Evolutionary conservation across 37 sponge, comb jelly and placozoan genomes (phyloP).

Genomic region (Lycopodina hypogea): DNA sequence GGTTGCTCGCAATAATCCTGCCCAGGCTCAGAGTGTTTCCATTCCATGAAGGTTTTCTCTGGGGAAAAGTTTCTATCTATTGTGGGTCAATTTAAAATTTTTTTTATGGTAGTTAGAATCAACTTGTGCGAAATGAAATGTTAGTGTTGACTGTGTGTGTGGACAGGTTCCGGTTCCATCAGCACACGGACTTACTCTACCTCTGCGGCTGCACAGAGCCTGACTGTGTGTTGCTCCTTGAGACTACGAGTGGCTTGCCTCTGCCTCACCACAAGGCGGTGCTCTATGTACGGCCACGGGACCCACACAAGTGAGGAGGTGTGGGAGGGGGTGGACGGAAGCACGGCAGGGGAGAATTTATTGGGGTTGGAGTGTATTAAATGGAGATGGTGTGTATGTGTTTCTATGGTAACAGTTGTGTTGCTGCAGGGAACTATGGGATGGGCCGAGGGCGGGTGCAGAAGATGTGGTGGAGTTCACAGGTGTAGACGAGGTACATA

Average conservation of each 20-base stretch:
- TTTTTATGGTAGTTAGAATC: too few relatives aligned
- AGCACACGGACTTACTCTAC: conserved; percentile 76
- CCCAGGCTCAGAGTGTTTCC: too few relatives aligned
- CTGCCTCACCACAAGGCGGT: conserved; percentile 54
- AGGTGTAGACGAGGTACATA: conserved; percentile 77
- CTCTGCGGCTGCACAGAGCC: conserved; percentile 77
- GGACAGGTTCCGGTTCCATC: conserved; percentile 70
- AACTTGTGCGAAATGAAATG: neutral
- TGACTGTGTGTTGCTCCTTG: conserved; percentile 67
- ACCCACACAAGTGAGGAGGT: conserved; percentile 46
- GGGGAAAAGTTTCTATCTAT: too few relatives aligned
- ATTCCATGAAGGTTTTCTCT: too few relatives aligned
- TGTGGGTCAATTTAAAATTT: too few relatives aligned
- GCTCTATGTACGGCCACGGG: conserved; percentile 62
- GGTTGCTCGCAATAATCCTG: too few relatives aligned
- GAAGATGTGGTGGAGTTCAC: conserved; percentile 61
- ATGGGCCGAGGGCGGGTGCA: conserved; percentile 65
- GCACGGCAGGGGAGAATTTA: too few relatives aligned
- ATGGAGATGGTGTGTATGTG: neutral
- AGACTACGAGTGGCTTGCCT: neutral
- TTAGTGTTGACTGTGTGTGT: neutral
- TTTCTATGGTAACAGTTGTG: neutral
- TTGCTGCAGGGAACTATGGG: conserved; percentile 70
- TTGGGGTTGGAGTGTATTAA: neutral
- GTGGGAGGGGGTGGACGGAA: neutral